Base-by-base conservation (phyloP, 2,888 invertebrate genomes). In the Seira musarum region DNA sequence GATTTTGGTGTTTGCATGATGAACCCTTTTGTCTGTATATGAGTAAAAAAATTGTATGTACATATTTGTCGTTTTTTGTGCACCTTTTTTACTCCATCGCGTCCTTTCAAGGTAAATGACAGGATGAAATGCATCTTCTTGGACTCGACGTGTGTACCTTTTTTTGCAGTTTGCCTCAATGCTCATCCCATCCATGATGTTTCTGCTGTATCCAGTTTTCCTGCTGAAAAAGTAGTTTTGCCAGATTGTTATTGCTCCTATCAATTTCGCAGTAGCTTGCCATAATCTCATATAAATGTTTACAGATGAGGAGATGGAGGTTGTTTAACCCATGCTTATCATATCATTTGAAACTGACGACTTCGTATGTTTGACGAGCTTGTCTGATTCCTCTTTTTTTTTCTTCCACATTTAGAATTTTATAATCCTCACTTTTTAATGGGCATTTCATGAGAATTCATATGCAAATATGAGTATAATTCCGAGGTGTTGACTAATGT, bases 21-120 rank as follows among this genome's bases (percentile, higher is more conserved):
- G 30, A 30, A 30, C 30, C 2, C 30, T 30, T 30, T n/a, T 8
- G 8, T 30, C 3, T 30, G 30, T 30, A 30, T 8, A 30, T 5
- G 30, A 30, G 30, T 8, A 30, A 30, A 30, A 30, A 2, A 30
- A 5, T 30, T 30, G 30, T 30, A 8, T 30, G 30, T 30, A 30
- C 30, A 30, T 30, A 30, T 30, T 30, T 30, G 30, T 67, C 65
- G 64, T 64, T 25, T 57, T 35, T 69, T 76, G 76, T 46, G 76
- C 49, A 22, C 30, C 30, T 30, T 8, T 8, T 30, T 2, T 30
- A 24, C 68, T 63, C 30, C 22, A 63, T 40, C 57, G 76, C 76
- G 76, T 76, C 76, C 76, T 76, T 76, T 64, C 76, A 76, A 76
- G 76, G 76, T 76, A 76, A 76, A 69, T 68, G 69, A 69, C 69